These are phyloP conservation scores for Drosophila suboccidentalis DNA, from an alignment of 2,888 invertebrate genomes.

Conservation along the genomic window DNA sequence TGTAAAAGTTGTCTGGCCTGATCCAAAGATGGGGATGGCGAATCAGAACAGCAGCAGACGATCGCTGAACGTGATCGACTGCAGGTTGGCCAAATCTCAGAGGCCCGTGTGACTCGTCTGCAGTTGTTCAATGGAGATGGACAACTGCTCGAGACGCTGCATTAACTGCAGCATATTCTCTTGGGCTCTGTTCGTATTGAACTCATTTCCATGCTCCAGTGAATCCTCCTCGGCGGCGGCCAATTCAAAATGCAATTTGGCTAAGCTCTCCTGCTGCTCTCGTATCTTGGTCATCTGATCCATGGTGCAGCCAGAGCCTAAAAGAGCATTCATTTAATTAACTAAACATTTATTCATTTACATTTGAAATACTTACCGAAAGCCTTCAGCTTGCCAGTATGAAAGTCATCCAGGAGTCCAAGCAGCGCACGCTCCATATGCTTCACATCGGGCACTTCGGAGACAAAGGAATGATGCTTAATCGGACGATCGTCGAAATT, in stretches of 20 bases:
- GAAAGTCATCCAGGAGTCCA: slow-evolving; percentile 96
- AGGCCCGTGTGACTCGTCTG: slow-evolving; percentile 87
- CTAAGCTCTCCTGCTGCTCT: slow-evolving; percentile 97
- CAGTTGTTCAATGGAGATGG: slow-evolving; percentile 93
- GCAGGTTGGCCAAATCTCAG: slow-evolving; percentile 76
- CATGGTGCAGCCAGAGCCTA: slow-evolving; percentile 94
- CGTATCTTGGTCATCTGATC: slow-evolving; percentile 98
- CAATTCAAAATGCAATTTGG: slow-evolving; percentile 95
- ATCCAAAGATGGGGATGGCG: background rate
- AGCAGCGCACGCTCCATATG: slow-evolving; percentile 97
- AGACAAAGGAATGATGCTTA: slow-evolving; percentile 86
- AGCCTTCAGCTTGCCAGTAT: slow-evolving; percentile 96
- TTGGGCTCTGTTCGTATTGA: slow-evolving; percentile 89
- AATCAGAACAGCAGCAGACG: slow-evolving; percentile 70
- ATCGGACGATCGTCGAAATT: slow-evolving; percentile 85
- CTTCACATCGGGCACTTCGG: slow-evolving; percentile 97
- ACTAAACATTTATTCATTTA: background rate
- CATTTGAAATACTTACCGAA: slow-evolving; percentile 89
- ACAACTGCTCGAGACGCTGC: slow-evolving; percentile 92
- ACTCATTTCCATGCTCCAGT: slow-evolving; percentile 87
- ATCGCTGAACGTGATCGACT: slow-evolving; percentile 42
- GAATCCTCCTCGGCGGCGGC: slow-evolving; percentile 89
- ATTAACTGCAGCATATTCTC: slow-evolving; percentile 92
- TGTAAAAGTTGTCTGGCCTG: slow-evolving; percentile 26
- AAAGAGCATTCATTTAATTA: background rate